phyloP scores from a whole-genome alignment of 2,113 vertebrate genomes.

The Cololabis saira region DNA sequence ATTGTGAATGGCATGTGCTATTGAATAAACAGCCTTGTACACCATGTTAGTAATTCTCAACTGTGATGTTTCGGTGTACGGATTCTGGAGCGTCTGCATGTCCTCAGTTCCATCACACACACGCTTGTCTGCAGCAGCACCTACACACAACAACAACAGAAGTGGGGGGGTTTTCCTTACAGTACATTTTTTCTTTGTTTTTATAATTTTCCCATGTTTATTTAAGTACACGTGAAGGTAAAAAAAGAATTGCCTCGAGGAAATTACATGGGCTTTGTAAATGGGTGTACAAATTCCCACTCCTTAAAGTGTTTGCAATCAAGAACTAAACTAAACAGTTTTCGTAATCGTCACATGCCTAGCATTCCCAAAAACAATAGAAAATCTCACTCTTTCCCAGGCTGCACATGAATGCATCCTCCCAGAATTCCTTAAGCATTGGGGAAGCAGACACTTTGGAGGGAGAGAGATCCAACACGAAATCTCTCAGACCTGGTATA shows the following conservation, averaged over 20 bases:
- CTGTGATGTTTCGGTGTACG: constrained; percentile 76
- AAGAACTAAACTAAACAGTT: no score
- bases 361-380: neutral
- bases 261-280: no score
- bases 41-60: constrained; percentile 76
- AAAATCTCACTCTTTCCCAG: constrained; percentile 55
- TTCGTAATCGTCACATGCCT: no score
- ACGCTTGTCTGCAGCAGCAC: neutral
- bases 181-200: no score
- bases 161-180: no score
- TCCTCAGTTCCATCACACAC: constrained; percentile 72
- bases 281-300: no score
- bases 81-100: constrained; percentile 48
- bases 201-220: no score
- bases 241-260: no score
- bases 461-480: constrained; percentile 63
- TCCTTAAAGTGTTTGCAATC: no score
- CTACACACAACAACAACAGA: constrained; percentile 7
- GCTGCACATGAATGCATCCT: constrained; percentile 69
- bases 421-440: constrained; percentile 75
- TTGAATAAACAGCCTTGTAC: constrained; percentile 79
- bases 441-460: constrained; percentile 44
- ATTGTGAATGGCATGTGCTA: constrained; percentile 72
- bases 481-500: constrained; percentile 76
- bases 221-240: no score